A percentile compares a stretch with the other conserved stretches of the same genome.
phyloP scores from a whole-genome alignment of 2,113 vertebrate species.

The Cygnus buccinator region DNA sequence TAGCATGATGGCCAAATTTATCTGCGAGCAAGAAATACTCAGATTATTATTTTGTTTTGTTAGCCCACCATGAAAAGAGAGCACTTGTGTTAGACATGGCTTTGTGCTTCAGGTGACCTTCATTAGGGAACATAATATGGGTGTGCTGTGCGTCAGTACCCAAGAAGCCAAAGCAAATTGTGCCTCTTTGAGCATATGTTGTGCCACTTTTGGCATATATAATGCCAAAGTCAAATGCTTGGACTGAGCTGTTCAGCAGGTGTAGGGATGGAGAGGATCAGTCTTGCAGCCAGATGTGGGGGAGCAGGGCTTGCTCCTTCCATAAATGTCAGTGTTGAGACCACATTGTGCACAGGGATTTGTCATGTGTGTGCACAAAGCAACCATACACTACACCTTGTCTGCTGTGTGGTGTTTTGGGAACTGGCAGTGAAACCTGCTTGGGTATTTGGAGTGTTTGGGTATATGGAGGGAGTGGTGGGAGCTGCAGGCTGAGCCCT shows the following conservation, averaged over 20 bases:
- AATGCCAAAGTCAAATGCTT: not conserved
- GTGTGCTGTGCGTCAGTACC: accelerated
- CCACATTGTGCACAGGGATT: not conserved
- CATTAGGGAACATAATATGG: slow-evolving; percentile 12
- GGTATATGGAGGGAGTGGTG: not conserved
- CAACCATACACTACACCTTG: not conserved
- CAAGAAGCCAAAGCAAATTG: slow-evolving; percentile 8
- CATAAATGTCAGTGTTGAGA: not conserved
- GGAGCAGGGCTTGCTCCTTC: not conserved
- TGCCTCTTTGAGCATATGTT: not conserved
- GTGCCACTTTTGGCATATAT: not conserved
- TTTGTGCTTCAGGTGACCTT: slow-evolving; percentile 40
- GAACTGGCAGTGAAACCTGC: not conserved
- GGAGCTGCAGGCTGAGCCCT: not conserved
- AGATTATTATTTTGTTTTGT: not conserved
- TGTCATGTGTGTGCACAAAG: not conserved
- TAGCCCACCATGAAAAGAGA: slow-evolving; percentile 19
- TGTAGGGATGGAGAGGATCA: slow-evolving; percentile 29
- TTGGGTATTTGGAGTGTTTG: not conserved
- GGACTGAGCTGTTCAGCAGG: not conserved
- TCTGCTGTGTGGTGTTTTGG: not conserved
- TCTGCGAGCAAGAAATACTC: slow-evolving; percentile 16
- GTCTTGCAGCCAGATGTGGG: not conserved
- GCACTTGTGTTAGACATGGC: not conserved
- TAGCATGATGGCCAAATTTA: not conserved